Percentiles rank a stretch among this genome's conserved stretches.
Conservation (phyloP, 2,888 invertebrate species). For the Lymantria dispar region DNA sequence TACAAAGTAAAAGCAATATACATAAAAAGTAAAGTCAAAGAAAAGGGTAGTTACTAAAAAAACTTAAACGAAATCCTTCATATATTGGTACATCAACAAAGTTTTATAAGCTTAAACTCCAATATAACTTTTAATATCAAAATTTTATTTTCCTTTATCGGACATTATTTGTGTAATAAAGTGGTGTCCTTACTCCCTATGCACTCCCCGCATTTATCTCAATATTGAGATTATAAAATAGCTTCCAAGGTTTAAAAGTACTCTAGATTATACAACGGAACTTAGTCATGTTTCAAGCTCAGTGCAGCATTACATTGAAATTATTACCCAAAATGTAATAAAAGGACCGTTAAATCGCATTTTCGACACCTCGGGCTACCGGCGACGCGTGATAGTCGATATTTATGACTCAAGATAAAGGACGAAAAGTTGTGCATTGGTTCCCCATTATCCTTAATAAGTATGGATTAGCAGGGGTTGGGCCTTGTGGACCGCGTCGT, state of each 20-base stretch:
- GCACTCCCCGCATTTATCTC: not conserved
- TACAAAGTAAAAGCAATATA: too few species aligned
- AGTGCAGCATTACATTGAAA: constrained; percentile 43
- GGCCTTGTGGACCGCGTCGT: constrained; percentile 57
- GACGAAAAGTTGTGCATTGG: constrained; percentile 75
- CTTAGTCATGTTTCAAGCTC: constrained; percentile 1
- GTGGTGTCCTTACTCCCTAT: too few species aligned
- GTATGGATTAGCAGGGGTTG: constrained; percentile 75
- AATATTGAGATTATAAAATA: not conserved
- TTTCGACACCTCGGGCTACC: constrained; percentile 67
- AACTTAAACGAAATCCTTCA: too few species aligned
- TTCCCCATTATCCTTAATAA: constrained; percentile 80
- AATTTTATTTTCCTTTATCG: too few species aligned
- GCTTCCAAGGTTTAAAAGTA: not conserved
- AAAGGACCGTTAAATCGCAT: constrained; percentile 60
- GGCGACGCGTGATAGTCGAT: constrained; percentile 52
- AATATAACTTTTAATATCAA: too few species aligned
- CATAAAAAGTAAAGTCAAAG: too few species aligned
- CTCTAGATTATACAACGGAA: not conserved
- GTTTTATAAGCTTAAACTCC: too few species aligned
- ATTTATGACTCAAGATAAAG: constrained; percentile 73
- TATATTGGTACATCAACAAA: too few species aligned
- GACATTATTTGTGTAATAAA: too few species aligned
- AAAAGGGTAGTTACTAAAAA: too few species aligned
- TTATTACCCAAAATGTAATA: constrained; percentile 55